phyloP scores from a whole-genome alignment of 2,113 vertebrate species.

The Pelecanoides urinatrix region DNA sequence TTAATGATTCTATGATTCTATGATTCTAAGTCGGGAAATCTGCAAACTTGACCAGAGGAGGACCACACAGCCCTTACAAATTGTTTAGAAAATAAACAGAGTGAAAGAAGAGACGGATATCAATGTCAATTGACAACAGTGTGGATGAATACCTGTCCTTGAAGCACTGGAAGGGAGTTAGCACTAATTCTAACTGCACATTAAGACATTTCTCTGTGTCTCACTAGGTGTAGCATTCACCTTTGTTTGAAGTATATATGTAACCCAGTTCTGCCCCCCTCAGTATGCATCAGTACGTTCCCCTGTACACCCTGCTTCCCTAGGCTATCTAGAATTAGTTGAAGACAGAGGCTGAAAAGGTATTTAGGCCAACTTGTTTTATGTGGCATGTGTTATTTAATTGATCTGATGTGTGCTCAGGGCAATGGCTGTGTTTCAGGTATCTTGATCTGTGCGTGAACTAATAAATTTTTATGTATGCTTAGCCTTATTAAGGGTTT shows the following conservation, averaged over 20 bases:
- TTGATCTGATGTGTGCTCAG: background rate
- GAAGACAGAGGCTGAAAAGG: background rate
- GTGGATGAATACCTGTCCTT: background rate
- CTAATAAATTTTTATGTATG: background rate
- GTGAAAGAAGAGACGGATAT: background rate
- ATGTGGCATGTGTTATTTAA: background rate
- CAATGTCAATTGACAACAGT: background rate
- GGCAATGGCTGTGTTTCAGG: background rate
- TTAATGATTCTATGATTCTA: no score
- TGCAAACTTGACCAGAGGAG: background rate
- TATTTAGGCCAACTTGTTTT: background rate
- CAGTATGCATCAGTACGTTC: background rate
- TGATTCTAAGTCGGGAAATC: rapidly evolving
- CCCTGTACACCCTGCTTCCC: background rate
- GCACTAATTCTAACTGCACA: background rate
- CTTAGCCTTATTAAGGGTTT: background rate
- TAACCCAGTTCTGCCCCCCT: background rate
- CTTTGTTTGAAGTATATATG: background rate
- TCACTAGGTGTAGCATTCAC: background rate
- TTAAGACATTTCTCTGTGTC: background rate
- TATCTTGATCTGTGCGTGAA: background rate
- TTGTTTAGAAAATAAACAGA: background rate
- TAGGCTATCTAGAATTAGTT: background rate
- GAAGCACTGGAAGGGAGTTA: background rate
- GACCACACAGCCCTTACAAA: background rate